A percentile compares a stretch with the other conserved stretches of the same genome.
Evolutionary conservation across 2,797 vertebrate species (phyloP).

Genomic region (Garrulus glandarius): DNA sequence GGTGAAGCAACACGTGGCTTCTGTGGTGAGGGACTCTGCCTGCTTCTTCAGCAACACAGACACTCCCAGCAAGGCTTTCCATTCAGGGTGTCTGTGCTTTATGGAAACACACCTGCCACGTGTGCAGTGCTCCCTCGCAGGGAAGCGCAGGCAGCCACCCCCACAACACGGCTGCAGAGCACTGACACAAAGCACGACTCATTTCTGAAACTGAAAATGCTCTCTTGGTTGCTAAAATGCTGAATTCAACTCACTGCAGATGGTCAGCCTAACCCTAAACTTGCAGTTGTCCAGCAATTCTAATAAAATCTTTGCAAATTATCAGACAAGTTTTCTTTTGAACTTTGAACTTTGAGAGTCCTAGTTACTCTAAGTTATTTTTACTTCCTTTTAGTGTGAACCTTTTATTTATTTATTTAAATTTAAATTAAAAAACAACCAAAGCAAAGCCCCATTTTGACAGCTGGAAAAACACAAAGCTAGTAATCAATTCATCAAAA

Average conservation of each 20-base stretch:
- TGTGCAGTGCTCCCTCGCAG: background rate
- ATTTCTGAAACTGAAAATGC: background rate
- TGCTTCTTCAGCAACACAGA: background rate
- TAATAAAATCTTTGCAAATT: background rate
- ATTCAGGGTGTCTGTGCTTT: fast-evolving
- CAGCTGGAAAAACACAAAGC: background rate
- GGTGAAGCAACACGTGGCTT: background rate
- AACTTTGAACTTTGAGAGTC: background rate
- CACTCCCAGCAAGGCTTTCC: background rate
- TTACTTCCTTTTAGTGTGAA: background rate
- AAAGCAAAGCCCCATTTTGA: background rate
- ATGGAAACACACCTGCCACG: background rate
- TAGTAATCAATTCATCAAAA: background rate
- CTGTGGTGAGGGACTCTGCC: background rate
- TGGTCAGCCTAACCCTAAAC: background rate
- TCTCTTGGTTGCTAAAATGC: background rate
- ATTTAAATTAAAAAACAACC: background rate
- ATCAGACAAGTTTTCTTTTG: background rate
- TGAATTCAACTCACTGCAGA: background rate
- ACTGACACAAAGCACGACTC: background rate
- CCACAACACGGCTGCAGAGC: fast-evolving
- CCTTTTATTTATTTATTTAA: background rate
- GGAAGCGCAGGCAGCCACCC: background rate
- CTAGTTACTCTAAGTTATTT: background rate
- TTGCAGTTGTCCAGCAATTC: background rate